Evolutionary conservation across 2,888 invertebrate genomes (phyloP).

Genomic region (Tholera decimalis): DNA sequence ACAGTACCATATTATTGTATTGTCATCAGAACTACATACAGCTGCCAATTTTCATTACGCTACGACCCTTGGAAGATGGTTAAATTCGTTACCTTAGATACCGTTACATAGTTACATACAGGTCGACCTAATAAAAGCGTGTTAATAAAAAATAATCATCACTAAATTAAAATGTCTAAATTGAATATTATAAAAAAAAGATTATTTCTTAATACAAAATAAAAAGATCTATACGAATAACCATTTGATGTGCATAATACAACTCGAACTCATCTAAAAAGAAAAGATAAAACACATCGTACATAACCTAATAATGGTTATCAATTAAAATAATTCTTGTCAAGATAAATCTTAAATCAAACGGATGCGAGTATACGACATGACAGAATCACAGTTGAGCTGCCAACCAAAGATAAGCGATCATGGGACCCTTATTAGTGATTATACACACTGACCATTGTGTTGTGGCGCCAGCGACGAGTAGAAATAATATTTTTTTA

Average conservation of each 20-base stretch:
- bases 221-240: too few relatives aligned
- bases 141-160: too few relatives aligned
- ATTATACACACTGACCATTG: background rate
- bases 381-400: slow-evolving; percentile 19
- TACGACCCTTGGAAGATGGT: too few relatives aligned
- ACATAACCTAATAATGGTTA: slow-evolving; percentile 12
- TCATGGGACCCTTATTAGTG: background rate
- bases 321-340: background rate
- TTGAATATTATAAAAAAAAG: too few relatives aligned
- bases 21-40: too few relatives aligned
- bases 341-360: slow-evolving; percentile 25
- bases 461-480: background rate
- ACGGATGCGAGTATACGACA: slow-evolving; percentile 1
- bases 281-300: background rate
- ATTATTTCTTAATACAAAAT: too few relatives aligned
- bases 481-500: background rate
- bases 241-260: background rate
- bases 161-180: too few relatives aligned
- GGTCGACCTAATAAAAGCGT: too few relatives aligned
- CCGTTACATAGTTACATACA: too few relatives aligned
- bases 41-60: too few relatives aligned
- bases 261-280: background rate
- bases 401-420: slow-evolving; percentile 26
- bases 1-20: too few relatives aligned
- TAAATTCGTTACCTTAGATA: too few relatives aligned